phyloP scores from a whole-genome alignment of 2,797 vertebrate species.

The Chromis chromis region DNA sequence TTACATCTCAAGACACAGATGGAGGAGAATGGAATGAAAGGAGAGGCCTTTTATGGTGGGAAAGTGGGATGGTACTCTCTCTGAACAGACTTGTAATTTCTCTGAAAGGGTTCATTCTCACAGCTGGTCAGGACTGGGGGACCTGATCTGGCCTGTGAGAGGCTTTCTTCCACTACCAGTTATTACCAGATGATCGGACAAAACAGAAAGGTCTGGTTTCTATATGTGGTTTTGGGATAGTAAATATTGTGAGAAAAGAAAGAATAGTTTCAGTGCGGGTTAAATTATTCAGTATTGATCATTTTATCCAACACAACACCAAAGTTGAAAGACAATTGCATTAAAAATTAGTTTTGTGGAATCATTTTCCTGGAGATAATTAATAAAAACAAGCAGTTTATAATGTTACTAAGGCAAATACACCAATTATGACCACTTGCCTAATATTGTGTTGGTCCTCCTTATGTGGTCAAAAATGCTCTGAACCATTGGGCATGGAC shows the following conservation, averaged over 20 bases:
- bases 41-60: slow-evolving; percentile 29
- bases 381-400: no score
- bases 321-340: neutral
- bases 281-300: neutral
- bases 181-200: slow-evolving; percentile 31
- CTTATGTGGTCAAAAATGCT: no score
- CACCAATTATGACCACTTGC: no score
- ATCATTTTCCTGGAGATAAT: no score
- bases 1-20: slow-evolving; percentile 35
- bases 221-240: slow-evolving; percentile 1
- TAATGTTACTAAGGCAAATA: neutral
- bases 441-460: no score
- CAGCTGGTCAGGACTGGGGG: slow-evolving; percentile 24
- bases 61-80: slow-evolving; percentile 35
- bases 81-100: slow-evolving; percentile 49
- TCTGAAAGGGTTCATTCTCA: slow-evolving; percentile 41
- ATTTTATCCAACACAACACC: neutral
- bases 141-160: slow-evolving; percentile 21
- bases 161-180: slow-evolving; percentile 23
- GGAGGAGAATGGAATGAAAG: slow-evolving; percentile 40
- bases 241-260: slow-evolving; percentile 6
- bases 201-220: slow-evolving; percentile 27
- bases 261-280: neutral
- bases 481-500: no score
- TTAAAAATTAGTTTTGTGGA: slow-evolving; percentile 14